Base-by-base conservation (phyloP, 1,140 invertebrate species). In the Drosophila tsacasi region DNA sequence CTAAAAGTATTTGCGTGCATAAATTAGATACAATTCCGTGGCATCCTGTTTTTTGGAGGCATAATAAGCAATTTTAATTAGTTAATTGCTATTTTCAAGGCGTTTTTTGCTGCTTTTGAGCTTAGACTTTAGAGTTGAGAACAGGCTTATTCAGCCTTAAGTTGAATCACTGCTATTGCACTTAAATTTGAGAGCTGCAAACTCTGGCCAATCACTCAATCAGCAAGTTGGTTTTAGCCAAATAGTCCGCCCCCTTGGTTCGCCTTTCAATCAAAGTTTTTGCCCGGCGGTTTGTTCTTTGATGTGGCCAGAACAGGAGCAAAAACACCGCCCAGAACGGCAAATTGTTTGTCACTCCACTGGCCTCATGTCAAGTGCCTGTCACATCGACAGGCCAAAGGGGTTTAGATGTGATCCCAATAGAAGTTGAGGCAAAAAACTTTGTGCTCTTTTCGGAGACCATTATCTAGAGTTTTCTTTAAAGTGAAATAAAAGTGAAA, bases 211-310 rank as follows among this genome's bases (percentile, higher is more conserved):
- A 67, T 54, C 67, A 54, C 63, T 67, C 63, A 71, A 67, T 71
- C 63, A 67, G 63, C 46, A 52, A 55, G 67, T 55, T 71, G 55
- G 64, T 19, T 44, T 55, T 39, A 30, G 39, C 63, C 49, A 67
- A 54, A 68, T 39, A 71, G 35, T 23, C 9, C 37, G 7, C 8
- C 17, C 9, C 23, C 54, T 68, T 47, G 54, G 42, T 39, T 57
- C 39, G 32, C 32, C 64, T 39, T 68, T 68, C 64, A 71, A 71
- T 71, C 64, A 57, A 57, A 39, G 37, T 71, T 68, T 69, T 71
- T 47, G 58, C 40, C 30, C 17, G 13, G 23, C 17, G 23, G 55
- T 42, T 55, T 54, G 65, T 37, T 37, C 67, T 57, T 71, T 71
- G 67, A 71, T 71, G 67, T 71, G 67, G 67, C 49, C 49, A 23